Evolutionary conservation across 2,888 invertebrate genomes (phyloP), one percentile per base, ranked within the genome.

Genomic region (Latheticus oryzae): DNA sequence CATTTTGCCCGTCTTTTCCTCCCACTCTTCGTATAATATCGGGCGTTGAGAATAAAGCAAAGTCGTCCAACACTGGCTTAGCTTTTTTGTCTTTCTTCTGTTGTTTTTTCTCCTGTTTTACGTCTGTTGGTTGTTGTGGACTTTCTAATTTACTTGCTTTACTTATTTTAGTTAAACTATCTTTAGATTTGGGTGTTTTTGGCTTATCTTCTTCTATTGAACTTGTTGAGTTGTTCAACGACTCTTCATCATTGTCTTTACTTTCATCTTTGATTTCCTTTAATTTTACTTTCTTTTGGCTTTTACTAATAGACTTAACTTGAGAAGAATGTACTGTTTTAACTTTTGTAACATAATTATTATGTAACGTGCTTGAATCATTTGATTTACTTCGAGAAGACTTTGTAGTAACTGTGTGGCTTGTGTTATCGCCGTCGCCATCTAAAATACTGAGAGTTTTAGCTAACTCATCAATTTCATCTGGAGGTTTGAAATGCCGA

Each of bases 11-110:
- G 2, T 73, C 61, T 16, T 73, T 72, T 54, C 79, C 73, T 9
- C 80, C 63, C 3, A 89, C 87, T 67, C 89, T 81, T 67, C 89
- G 81, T 54, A 90, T 89, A 47, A 90, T 89, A 80, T 91, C 91
- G 11, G 91, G 90, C 28, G 89, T 86, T 3, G 90, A 90, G 75
- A 91, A 90, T 54, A 91, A 76, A 23, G 89, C 87, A 54, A 90
- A 84, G 82, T 86, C 86, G 70, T 86, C 85, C 21, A 78, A 67
- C 79, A 78, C 64, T 77, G 78, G 78, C 77, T 85, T 85, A 0
- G 79, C 69, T 65, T 79, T 78, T 73, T 83, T 84, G 35, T 79
- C 76, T 66, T 78, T 78, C 60, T 78, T 78, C 7, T 15, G 5
- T 9, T 13, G 23, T 32, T 47, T 47, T 9, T 47, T 47, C 3